These are phyloP conservation scores for Creontiades dilutus DNA, from an alignment of 2,888 invertebrate species.

Conservation along the genomic window DNA sequence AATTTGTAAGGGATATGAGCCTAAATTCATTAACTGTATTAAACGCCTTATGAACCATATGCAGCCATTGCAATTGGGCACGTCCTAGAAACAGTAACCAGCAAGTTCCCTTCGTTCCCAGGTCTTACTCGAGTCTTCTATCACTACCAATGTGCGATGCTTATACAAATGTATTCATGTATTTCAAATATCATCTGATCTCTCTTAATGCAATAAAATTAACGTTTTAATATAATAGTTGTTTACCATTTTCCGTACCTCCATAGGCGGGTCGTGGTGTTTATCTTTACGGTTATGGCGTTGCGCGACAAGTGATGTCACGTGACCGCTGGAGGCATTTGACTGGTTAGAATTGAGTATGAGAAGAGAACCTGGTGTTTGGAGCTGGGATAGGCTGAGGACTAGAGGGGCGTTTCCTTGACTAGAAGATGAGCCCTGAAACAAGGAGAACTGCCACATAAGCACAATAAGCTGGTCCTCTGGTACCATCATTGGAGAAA, in stretches of 20 bases:
- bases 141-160: too few relatives aligned
- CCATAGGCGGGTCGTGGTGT: constrained; percentile 72
- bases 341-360: constrained; percentile 84
- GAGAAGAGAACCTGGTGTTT: constrained; percentile 89
- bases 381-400: constrained; percentile 90
- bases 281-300: constrained; percentile 73
- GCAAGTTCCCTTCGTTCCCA: too few relatives aligned
- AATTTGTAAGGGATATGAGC: too few relatives aligned
- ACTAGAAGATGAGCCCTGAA: constrained; percentile 71
- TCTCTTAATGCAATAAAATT: too few relatives aligned
- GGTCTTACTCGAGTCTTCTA: too few relatives aligned
- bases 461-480: constrained; percentile 59
- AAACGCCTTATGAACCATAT: too few relatives aligned
- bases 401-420: constrained; percentile 81
- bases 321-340: constrained; percentile 57
- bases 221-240: not conserved
- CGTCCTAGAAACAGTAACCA: too few relatives aligned
- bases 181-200: too few relatives aligned
- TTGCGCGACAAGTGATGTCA: constrained; percentile 72
- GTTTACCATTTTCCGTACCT: constrained; percentile 65
- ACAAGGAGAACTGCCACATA: constrained; percentile 58
- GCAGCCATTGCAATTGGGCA: too few relatives aligned
- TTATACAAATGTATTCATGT: too few relatives aligned
- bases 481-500: constrained; percentile 24
- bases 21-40: too few relatives aligned